These are phyloP conservation scores for Seriola quinqueradiata DNA, from an alignment of 2,113 vertebrate species.

Conservation along the genomic window DNA sequence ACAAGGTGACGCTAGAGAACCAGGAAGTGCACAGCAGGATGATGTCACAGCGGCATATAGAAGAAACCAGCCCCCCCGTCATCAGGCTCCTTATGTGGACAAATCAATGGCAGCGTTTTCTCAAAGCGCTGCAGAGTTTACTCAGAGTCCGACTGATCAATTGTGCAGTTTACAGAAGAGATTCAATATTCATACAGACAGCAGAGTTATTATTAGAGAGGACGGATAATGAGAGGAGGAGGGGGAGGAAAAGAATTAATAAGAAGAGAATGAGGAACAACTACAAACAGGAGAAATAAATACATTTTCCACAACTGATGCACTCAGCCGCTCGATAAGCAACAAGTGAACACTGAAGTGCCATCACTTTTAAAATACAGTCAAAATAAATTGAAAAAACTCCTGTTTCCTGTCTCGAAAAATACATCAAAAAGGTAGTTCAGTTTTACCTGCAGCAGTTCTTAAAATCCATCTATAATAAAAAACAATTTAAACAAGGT, in stretches of 20 bases:
- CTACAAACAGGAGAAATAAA: background rate
- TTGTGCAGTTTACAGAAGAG: conserved; percentile 40
- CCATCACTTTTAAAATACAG: background rate
- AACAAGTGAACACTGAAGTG: background rate
- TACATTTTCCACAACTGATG: background rate
- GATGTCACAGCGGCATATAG: conserved; percentile 6
- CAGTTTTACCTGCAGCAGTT: background rate
- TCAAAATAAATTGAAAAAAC: background rate
- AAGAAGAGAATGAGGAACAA: background rate
- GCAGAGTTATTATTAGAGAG: conserved; percentile 8
- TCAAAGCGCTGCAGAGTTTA: conserved; percentile 48
- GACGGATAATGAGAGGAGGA: background rate
- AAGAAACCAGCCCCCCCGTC: background rate
- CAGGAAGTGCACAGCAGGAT: conserved; percentile 37
- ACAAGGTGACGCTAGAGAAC: background rate
- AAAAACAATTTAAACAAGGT: background rate
- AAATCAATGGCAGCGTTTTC: conserved; percentile 62
- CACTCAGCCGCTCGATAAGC: background rate
- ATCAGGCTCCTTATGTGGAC: conserved; percentile 15
- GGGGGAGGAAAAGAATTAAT: background rate
- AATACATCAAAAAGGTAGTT: background rate
- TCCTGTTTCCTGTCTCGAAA: background rate
- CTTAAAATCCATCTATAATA: background rate
- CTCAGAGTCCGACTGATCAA: conserved; percentile 51
- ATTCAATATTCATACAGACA: conserved; percentile 32